Evolutionary conservation across 2,113 vertebrate genomes (phyloP).

Genomic region (Axis porcinus): DNA sequence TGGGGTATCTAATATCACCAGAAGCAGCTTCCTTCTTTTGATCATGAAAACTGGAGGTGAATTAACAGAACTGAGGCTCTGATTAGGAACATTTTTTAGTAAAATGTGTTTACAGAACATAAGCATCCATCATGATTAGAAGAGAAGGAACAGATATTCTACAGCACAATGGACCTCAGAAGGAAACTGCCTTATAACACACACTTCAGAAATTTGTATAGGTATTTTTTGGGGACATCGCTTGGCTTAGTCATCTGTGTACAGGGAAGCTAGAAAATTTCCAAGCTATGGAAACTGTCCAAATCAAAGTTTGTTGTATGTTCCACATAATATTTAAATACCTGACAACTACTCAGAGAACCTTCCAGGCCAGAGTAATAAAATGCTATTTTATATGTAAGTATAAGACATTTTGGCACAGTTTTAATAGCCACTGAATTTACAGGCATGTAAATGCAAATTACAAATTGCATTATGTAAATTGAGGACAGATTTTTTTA

Average conservation of each 20-base stretch:
- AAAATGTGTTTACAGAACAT: background rate
- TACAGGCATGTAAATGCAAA: background rate
- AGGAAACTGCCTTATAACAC: background rate
- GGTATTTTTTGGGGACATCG: background rate
- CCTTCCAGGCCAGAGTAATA: background rate
- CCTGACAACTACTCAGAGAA: background rate
- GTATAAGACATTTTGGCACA: background rate
- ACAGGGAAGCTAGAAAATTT: background rate
- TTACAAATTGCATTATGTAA: background rate
- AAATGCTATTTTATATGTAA: background rate
- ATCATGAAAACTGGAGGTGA: background rate
- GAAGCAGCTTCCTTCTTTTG: background rate
- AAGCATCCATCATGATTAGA: background rate
- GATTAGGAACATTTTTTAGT: background rate
- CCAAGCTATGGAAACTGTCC: background rate
- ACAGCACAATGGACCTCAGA: background rate
- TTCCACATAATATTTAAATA: background rate
- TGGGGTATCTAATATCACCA: background rate
- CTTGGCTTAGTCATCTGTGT: background rate
- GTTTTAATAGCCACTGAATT: background rate
- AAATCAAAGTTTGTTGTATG: background rate
- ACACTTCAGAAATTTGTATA: background rate
- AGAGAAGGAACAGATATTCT: background rate
- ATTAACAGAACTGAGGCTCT: background rate
- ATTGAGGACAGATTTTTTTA: background rate